Conservation (phyloP, 2,797 vertebrate species). For the Brachymystax lenok region DNA sequence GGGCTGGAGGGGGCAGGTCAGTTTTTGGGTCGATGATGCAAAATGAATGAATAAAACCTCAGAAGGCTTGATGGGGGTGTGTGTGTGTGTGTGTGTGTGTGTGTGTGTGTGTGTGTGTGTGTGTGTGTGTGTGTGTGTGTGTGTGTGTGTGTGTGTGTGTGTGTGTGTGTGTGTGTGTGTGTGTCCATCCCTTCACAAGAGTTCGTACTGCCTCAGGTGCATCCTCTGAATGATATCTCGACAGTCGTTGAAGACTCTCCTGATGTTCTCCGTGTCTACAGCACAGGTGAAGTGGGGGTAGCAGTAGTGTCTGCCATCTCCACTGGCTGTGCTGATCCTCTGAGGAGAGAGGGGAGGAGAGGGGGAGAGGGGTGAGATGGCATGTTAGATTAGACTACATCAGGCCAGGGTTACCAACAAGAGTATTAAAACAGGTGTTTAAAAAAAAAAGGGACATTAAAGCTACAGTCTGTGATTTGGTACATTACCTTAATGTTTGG, state of each 20-base stretch:
- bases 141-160: too few relatives aligned
- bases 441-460: background rate
- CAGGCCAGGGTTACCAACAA: background rate
- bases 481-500: too few relatives aligned
- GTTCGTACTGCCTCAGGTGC: conserved; percentile 99
- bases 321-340: conserved; percentile 97
- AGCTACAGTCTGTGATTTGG: background rate
- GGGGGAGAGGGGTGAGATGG: background rate
- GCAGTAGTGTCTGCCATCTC: conserved; percentile 95
- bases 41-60: conserved; percentile 21
- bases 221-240: conserved; percentile 98
- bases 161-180: too few relatives aligned
- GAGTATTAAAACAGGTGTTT: background rate
- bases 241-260: conserved; percentile 97
- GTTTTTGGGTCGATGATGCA: conserved; percentile 30
- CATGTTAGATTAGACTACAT: background rate
- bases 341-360: conserved; percentile 53
- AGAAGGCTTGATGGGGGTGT: conserved; percentile 54
- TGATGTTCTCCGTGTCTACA: conserved; percentile 98
- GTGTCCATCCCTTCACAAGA: conserved; percentile 85
- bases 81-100: too few relatives aligned
- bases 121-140: background rate
- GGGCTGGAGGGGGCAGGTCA: conserved; percentile 61
- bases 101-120: too few relatives aligned
- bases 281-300: conserved; percentile 98